Percentiles rank a stretch among this genome's conserved stretches.
phyloP scores from a whole-genome alignment of 2,797 vertebrate species.

The Danio aesculapii region DNA sequence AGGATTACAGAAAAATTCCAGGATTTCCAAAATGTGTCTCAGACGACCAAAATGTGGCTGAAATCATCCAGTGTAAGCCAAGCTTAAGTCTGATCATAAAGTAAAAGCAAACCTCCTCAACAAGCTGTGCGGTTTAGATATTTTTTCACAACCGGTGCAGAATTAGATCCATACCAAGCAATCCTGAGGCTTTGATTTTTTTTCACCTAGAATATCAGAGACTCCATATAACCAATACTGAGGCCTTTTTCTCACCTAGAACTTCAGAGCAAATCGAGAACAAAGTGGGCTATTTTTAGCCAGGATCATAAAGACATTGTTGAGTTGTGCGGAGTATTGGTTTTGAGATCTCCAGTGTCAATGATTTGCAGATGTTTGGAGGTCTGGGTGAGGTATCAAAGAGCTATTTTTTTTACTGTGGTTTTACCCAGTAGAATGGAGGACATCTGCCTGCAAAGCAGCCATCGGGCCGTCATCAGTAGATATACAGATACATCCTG shows the following conservation, averaged over 20 bases:
- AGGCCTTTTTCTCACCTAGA: conserved; percentile 21
- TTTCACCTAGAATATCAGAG: conserved; percentile 21
- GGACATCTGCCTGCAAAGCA: conserved; percentile 57
- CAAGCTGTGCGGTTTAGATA: not conserved
- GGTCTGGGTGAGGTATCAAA: conserved; percentile 51
- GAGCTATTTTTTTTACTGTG: conserved; percentile 51
- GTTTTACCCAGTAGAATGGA: conserved; percentile 47
- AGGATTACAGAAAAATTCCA: too few relatives aligned
- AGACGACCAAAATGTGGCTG: too few relatives aligned
- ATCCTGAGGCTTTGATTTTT: not conserved
- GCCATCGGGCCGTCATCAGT: conserved; percentile 42
- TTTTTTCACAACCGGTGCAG: not conserved
- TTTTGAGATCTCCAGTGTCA: conserved; percentile 42
- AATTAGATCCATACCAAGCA: not conserved
- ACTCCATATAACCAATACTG: not conserved
- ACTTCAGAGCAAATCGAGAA: conserved; percentile 23
- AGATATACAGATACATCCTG: conserved; percentile 58
- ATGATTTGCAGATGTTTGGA: conserved; percentile 65
- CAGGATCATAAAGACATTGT: conserved; percentile 20
- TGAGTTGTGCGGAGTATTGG: conserved; percentile 43
- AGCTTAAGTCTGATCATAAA: not conserved
- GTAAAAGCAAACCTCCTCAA: not conserved
- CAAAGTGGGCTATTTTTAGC: conserved; percentile 27
- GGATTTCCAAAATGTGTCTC: too few relatives aligned
- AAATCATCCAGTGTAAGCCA: too few relatives aligned